Percentiles rank a stretch among this genome's conserved stretches.
These are phyloP conservation scores for Leucophenga varia DNA, from an alignment of 1,140 invertebrate genomes.

Conservation along the genomic window DNA sequence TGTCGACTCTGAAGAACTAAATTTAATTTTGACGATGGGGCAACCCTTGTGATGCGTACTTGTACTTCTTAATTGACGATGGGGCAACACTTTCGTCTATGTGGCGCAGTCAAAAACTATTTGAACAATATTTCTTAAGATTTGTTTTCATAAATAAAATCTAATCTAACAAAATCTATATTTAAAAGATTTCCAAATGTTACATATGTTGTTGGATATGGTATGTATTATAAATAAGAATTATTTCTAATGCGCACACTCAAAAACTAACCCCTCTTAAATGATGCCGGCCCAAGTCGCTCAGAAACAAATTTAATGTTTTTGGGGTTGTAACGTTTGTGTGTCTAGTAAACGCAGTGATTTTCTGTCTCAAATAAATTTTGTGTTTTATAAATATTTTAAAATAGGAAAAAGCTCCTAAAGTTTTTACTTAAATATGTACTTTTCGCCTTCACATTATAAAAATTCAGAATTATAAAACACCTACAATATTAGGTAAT, in stretches of 20 bases:
- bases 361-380: slow-evolving; percentile 13
- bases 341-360: slow-evolving; percentile 31
- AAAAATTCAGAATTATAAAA: slow-evolving; percentile 1
- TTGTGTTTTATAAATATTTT: background rate
- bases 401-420: background rate
- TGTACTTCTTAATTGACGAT: no score
- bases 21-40: background rate
- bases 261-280: no score
- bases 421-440: slow-evolving; percentile 2
- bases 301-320: slow-evolving; percentile 36
- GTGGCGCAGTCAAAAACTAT: no score
- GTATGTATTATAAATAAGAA: no score
- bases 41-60: no score
- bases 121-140: no score
- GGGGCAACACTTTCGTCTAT: no score
- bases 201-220: no score
- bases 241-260: no score
- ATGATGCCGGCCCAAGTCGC: slow-evolving; percentile 25
- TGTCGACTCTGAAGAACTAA: slow-evolving; percentile 27
- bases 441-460: background rate
- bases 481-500: slow-evolving; percentile 35
- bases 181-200: no score
- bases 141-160: no score
- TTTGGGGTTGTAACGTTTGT: slow-evolving; percentile 44
- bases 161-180: no score